phyloP scores from a whole-genome alignment of 2,113 vertebrate species.

The Nycticebus coucang region DNA sequence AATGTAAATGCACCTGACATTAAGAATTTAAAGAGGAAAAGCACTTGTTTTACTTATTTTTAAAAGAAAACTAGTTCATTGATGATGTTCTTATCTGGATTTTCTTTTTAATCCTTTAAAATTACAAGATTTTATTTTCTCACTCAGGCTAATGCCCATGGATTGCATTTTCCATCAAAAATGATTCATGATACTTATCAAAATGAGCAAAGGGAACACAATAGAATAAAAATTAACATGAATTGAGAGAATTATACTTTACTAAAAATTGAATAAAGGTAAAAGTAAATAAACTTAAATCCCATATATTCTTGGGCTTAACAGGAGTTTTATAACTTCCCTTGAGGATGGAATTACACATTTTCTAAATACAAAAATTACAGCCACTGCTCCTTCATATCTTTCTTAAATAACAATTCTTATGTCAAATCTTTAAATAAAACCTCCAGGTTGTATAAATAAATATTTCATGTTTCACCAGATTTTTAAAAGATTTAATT shows the following conservation, averaged over 20 bases:
- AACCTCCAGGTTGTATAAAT: constrained; percentile 34
- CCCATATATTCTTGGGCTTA: background rate
- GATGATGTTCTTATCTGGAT: background rate
- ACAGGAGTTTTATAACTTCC: background rate
- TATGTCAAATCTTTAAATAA: constrained; percentile 28
- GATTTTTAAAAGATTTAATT: constrained; percentile 59
- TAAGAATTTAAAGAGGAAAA: background rate
- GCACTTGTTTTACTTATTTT: background rate
- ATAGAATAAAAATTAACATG: constrained; percentile 25
- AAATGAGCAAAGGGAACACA: constrained; percentile 43
- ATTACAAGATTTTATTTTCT: constrained; percentile 47
- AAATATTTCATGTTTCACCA: constrained; percentile 65
- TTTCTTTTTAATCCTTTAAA: constrained; percentile 42
- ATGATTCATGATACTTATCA: constrained; percentile 23
- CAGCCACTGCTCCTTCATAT: constrained; percentile 17
- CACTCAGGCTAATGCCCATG: background rate
- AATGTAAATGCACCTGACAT: background rate
- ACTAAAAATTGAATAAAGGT: background rate
- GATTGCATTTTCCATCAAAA: background rate
- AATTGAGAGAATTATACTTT: background rate
- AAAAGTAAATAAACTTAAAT: constrained; percentile 49
- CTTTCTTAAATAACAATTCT: constrained; percentile 30
- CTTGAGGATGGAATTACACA: constrained; percentile 33
- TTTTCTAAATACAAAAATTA: background rate
- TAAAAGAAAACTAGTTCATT: background rate